Percentiles rank a stretch among this genome's conserved stretches.
These are phyloP conservation scores for Dicycla oo DNA, from an alignment of 2,888 invertebrate genomes.

Conservation along the genomic window DNA sequence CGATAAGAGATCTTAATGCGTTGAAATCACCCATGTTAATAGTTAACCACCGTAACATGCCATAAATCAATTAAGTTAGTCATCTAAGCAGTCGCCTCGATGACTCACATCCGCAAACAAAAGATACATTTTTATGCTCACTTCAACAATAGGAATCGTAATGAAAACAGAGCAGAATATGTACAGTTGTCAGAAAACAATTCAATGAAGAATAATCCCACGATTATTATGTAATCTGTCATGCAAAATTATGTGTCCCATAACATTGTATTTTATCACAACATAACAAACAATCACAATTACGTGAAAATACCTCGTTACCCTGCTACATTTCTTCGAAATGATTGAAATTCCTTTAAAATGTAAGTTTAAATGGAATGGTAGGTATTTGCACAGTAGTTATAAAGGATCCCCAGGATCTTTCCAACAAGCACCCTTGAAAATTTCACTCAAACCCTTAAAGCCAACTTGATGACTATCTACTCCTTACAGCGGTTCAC, in stretches of 20 bases:
- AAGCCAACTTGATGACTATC: slow-evolving; percentile 46
- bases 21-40: slow-evolving; percentile 81
- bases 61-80: slow-evolving; percentile 87
- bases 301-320: slow-evolving; percentile 34
- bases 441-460: slow-evolving; percentile 45
- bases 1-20: slow-evolving; percentile 67
- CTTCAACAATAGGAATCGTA: slow-evolving; percentile 69
- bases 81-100: slow-evolving; percentile 76
- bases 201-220: slow-evolving; percentile 61
- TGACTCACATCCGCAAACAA: slow-evolving; percentile 82
- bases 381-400: slow-evolving; percentile 12
- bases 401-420: slow-evolving; percentile 28
- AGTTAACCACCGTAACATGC: slow-evolving; percentile 85
- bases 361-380: slow-evolving; percentile 9
- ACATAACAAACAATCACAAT: slow-evolving; percentile 52
- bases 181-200: slow-evolving; percentile 59
- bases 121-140: slow-evolving; percentile 67
- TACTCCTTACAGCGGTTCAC: slow-evolving; percentile 38
- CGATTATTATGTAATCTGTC: slow-evolving; percentile 57
- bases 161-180: slow-evolving; percentile 65
- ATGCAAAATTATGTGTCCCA: slow-evolving; percentile 62
- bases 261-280: slow-evolving; percentile 50
- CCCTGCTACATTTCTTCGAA: slow-evolving; percentile 33
- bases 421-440: slow-evolving; percentile 27
- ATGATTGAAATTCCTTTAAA: slow-evolving; percentile 48